A percentile compares a stretch with the other conserved stretches of the same genome.
Conservation (phyloP, 2,113 vertebrate species). For the Clarias gariepinus region DNA sequence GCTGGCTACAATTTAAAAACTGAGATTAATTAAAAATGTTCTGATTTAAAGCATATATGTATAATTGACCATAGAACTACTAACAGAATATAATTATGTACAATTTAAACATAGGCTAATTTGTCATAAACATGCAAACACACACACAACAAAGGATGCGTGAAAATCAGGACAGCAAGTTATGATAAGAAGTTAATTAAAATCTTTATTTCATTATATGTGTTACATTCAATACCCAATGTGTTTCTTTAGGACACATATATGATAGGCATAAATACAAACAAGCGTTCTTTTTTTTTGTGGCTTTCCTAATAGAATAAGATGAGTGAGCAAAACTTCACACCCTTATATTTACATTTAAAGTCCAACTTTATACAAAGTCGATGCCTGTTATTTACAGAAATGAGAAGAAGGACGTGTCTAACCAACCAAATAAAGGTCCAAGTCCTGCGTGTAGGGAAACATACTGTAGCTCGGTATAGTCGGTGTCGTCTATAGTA, state of each 20-base stretch:
- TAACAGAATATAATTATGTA: background rate
- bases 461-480: slow-evolving; percentile 14
- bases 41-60: background rate
- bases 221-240: slow-evolving; percentile 89
- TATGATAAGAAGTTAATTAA: slow-evolving; percentile 87
- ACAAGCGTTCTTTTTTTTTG: slow-evolving; percentile 69
- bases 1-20: background rate
- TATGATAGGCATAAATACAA: slow-evolving; percentile 83
- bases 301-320: slow-evolving; percentile 75
- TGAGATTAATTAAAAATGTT: background rate
- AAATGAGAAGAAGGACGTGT: slow-evolving; percentile 43
- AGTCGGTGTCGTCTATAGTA: slow-evolving; percentile 21
- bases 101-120: background rate
- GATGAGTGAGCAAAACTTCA: slow-evolving; percentile 72
- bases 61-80: background rate
- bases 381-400: slow-evolving; percentile 84
- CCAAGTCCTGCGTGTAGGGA: slow-evolving; percentile 30
- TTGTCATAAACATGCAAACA: background rate
- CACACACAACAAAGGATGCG: background rate
- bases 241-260: slow-evolving; percentile 80
- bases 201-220: slow-evolving; percentile 85
- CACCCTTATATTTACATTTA: slow-evolving; percentile 83
- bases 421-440: slow-evolving; percentile 36
- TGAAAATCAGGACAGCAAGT: background rate
- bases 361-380: slow-evolving; percentile 81